Conservation (phyloP, 2,797 vertebrate species). For the Gorsachius magnificus region DNA sequence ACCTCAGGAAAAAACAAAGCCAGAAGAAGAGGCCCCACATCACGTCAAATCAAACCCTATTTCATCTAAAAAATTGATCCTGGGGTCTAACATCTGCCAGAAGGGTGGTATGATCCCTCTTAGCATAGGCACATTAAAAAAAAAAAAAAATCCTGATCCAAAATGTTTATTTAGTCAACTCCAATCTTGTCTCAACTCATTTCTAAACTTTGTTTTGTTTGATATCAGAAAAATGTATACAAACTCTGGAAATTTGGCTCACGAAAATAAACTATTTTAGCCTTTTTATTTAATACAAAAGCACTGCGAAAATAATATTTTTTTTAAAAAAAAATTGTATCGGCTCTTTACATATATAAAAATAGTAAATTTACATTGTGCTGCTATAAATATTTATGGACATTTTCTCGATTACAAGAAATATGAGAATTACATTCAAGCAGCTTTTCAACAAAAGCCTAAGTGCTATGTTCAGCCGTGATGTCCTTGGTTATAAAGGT, state of each 20-base stretch:
- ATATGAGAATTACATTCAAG: neutral
- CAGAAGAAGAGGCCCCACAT: neutral
- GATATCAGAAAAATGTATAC: neutral
- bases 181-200: neutral
- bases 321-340: neutral
- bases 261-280: neutral
- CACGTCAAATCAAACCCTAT: neutral
- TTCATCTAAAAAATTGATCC: neutral
- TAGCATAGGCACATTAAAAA: neutral
- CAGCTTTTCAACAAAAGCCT: neutral
- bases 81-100: neutral
- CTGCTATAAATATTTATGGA: neutral
- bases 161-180: neutral
- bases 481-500: neutral
- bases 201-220: neutral
- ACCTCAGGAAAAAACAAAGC: neutral
- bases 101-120: neutral
- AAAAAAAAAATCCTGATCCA: rapidly evolving
- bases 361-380: neutral
- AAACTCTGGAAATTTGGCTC: neutral
- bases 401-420: neutral
- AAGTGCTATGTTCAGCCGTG: neutral
- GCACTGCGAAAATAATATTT: neutral
- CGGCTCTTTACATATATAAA: neutral
- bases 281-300: neutral